phyloP scores from a whole-genome alignment of 2,797 vertebrate genomes.

The Centroberyx gerrardi region DNA sequence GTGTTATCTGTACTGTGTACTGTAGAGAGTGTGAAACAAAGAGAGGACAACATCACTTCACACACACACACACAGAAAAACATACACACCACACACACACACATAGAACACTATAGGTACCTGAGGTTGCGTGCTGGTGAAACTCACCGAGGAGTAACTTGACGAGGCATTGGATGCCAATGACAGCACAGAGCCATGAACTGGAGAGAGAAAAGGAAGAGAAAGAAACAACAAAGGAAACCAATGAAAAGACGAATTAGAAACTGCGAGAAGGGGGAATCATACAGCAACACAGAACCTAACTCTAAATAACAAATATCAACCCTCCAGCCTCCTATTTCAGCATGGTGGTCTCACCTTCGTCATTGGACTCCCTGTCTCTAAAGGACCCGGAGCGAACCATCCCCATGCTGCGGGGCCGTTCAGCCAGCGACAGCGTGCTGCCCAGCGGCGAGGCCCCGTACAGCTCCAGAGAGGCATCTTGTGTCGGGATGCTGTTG shows the following conservation, averaged over 20 bases:
- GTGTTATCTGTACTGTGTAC: conserved; percentile 20
- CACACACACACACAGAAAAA: conserved; percentile 24
- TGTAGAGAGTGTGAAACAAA: conserved; percentile 31
- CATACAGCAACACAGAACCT: background rate
- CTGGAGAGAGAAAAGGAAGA: conserved; percentile 78
- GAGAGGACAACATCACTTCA: conserved; percentile 28
- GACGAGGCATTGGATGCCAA: conserved; percentile 97
- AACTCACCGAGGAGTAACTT: conserved; percentile 96
- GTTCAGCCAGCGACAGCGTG: conserved; percentile 94
- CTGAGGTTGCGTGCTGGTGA: conserved; percentile 66
- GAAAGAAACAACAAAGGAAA: conserved; percentile 57
- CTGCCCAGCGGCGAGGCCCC: conserved; percentile 92
- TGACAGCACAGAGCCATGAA: conserved; percentile 96
- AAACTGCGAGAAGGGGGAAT: background rate
- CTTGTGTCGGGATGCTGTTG: conserved; percentile 97
- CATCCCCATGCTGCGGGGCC: conserved; percentile 96
- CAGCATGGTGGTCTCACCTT: conserved; percentile 85
- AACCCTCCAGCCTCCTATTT: background rate
- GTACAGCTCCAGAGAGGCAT: conserved; percentile 93
- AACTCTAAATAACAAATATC: background rate
- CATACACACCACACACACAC: conserved; percentile 16
- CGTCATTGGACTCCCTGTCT: conserved; percentile 89
- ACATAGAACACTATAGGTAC: conserved; percentile 59
- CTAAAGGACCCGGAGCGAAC: conserved; percentile 96
- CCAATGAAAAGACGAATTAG: conserved; percentile 14